These are phyloP conservation scores for Enteromius anoplus DNA, from an alignment of 2,797 vertebrate species.

Conservation along the genomic window DNA sequence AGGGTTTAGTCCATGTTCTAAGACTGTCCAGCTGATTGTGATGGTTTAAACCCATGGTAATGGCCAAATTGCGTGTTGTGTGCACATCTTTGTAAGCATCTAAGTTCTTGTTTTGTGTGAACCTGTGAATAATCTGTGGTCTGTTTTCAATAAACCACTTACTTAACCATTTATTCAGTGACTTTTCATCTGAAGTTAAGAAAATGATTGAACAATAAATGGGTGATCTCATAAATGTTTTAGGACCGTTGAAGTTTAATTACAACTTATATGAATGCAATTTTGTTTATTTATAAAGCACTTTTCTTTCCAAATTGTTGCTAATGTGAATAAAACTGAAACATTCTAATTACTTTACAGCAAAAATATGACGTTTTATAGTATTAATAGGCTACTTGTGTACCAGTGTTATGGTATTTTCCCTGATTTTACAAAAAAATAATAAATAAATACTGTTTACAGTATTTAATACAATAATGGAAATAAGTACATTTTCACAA, in stretches of 20 bases:
- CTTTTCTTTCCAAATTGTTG: not conserved
- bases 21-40: conserved; percentile 29
- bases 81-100: conserved; percentile 27
- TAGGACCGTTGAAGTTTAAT: not conserved
- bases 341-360: not conserved
- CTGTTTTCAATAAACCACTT: conserved; percentile 50
- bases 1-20: conserved; percentile 3
- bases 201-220: not conserved
- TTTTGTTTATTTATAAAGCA: not conserved
- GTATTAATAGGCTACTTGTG: not conserved
- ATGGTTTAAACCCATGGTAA: conserved; percentile 2
- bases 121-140: conserved; percentile 31
- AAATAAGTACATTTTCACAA: not conserved
- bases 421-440: not conserved
- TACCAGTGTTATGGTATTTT: not conserved
- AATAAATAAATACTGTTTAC: conserved; percentile 15
- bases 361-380: not conserved
- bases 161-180: conserved; percentile 19
- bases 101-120: conserved; percentile 18
- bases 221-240: not conserved
- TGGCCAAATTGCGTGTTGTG: conserved; percentile 7
- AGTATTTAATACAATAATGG: not conserved
- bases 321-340: not conserved
- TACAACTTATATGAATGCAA: not conserved
- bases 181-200: not conserved